Evolutionary conservation across 2,113 vertebrate species (phyloP).

Genomic region (Myiagra hebetior): DNA sequence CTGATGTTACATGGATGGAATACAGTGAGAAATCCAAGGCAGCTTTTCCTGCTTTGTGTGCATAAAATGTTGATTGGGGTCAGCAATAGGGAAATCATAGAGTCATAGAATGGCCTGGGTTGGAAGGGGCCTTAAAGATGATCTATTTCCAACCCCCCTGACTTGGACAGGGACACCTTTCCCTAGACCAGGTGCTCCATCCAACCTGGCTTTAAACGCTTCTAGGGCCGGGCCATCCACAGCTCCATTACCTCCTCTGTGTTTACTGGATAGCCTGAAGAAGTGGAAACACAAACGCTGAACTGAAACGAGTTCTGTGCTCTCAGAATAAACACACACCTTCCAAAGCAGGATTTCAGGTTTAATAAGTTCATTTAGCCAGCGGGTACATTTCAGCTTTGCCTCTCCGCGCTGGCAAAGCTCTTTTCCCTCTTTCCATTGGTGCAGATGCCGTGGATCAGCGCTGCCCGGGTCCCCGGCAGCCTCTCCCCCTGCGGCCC

Average conservation of each 20-base stretch:
- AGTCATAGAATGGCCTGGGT: not conserved
- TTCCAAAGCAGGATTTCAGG: not conserved
- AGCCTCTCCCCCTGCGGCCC: slow-evolving; percentile 61
- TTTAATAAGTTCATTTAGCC: not conserved
- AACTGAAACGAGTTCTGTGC: not conserved
- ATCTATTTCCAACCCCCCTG: not conserved
- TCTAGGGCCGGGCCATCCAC: not conserved
- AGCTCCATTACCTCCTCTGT: not conserved
- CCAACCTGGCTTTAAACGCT: not conserved
- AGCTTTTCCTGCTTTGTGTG: not conserved
- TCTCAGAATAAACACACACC: not conserved
- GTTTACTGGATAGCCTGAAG: not conserved
- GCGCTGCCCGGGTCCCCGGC: not conserved
- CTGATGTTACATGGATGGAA: not conserved
- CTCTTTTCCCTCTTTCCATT: not conserved
- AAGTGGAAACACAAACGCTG: not conserved
- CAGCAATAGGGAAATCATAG: not conserved
- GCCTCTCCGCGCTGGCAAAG: not conserved
- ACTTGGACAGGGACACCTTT: not conserved
- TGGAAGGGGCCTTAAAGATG: not conserved
- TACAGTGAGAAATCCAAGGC: not conserved
- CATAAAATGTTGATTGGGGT: not conserved
- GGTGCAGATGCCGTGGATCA: not conserved
- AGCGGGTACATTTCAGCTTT: not conserved
- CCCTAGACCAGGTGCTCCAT: not conserved